Base-by-base conservation (phyloP, 2,797 vertebrate genomes). In the Sebastes umbrosus region DNA sequence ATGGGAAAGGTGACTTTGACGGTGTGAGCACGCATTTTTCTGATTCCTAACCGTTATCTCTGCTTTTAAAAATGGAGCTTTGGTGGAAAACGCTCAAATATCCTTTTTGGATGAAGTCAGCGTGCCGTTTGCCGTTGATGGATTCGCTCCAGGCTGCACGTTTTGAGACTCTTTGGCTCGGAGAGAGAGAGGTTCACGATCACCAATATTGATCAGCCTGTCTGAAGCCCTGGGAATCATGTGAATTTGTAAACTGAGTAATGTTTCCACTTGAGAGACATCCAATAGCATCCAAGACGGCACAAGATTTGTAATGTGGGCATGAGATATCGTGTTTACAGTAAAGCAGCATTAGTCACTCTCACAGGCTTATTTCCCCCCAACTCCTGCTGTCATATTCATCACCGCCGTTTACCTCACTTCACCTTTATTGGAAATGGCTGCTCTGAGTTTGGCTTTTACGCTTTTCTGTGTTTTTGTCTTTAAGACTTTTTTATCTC, bases 1-100 rank as follows among this genome's bases (percentile, higher is more conserved):
- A 91, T 82, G 87, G 80, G 59, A 66, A 89, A 91, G 88, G 91
- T 92, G 89, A 93, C 92, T 91, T 90, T 93, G 85, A 84, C 78
- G 25, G 79, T 65, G 71, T 73, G 82, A 85, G 74, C 55, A 8
- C 32, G 81, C 83, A 25, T 84, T 90, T 90, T 90, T 86, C 76
- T 52, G 67, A 75, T 86, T 80, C 79, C 77, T 34, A 59, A 71
- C 82, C 5, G 62, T 90, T 91, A 87, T 88, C 90, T 80, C 59
- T 55, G 58, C 75, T 84, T 90, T 90, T 83, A 78, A 84, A 54
- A 85, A 83, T 65, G 34, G 65, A 83, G 69, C 77, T 86, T 80
- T 14, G 24, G 72, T 20, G 46, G 60, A 31, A 63, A 84, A 54
- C 20, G 79, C 84, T 84, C 77, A 70, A 64, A 87, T 69, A 80